These are phyloP conservation scores for Psittacula cyanocephala DNA, from an alignment of 2,113 vertebrate species.

Conservation along the genomic window DNA sequence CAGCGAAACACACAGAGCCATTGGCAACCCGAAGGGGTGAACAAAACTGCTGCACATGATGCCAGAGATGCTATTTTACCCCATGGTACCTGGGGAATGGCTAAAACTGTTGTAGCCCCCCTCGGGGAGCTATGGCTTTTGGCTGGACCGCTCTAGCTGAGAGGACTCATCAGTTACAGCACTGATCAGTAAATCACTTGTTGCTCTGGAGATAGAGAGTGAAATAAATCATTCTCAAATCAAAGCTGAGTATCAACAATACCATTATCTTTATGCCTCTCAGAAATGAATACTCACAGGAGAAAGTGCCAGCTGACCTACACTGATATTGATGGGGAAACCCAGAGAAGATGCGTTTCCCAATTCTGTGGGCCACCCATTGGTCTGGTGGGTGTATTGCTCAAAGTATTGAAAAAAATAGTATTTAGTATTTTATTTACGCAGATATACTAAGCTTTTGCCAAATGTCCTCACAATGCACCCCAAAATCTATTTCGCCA, in stretches of 20 bases:
- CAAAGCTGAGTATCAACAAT: background rate
- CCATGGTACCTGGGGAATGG: background rate
- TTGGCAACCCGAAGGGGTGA: background rate
- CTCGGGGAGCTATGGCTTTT: background rate
- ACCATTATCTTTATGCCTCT: rapidly evolving
- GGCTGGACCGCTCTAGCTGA: background rate
- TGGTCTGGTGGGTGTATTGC: background rate
- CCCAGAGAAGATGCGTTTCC: background rate
- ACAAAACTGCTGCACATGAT: background rate
- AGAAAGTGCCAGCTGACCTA: background rate
- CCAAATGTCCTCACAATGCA: background rate
- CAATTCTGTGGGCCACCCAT: background rate
- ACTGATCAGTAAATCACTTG: background rate
- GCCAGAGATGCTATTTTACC: background rate
- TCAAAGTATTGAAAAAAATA: background rate
- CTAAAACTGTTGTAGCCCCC: background rate
- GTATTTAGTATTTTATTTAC: background rate
- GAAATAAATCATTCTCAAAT: background rate
- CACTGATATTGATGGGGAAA: background rate
- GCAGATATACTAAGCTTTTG: background rate
- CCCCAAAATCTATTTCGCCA: background rate
- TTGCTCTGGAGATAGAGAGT: background rate
- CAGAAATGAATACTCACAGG: background rate
- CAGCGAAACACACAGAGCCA: background rate
- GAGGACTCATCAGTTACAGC: background rate